Conservation (phyloP, 1,140 invertebrate species). For the Megathymus violae region DNA sequence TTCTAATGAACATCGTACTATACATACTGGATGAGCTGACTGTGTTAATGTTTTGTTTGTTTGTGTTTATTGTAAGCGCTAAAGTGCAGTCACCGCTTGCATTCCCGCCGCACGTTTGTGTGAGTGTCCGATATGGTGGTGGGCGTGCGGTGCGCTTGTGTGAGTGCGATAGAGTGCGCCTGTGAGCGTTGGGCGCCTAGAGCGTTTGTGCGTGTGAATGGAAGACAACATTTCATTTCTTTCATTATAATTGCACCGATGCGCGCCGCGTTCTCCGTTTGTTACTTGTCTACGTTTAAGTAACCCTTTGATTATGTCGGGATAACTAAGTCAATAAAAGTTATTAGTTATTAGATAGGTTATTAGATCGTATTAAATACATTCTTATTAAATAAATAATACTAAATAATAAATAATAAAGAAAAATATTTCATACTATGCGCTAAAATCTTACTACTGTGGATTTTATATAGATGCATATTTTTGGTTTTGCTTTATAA, state of each 20-base stretch:
- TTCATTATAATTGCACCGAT: slow-evolving; percentile 80
- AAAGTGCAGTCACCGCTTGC: slow-evolving; percentile 83
- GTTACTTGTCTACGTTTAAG: slow-evolving; percentile 61
- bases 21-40: slow-evolving; percentile 51
- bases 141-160: slow-evolving; percentile 56
- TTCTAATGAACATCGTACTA: slow-evolving; percentile 52
- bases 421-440: slow-evolving; percentile 15
- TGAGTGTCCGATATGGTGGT: slow-evolving; percentile 52
- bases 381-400: too few relatives aligned
- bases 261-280: slow-evolving; percentile 72
- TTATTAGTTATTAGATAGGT: slow-evolving; percentile 21
- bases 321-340: slow-evolving; percentile 26
- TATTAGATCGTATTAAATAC: too few relatives aligned
- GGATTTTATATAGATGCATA: slow-evolving; percentile 55
- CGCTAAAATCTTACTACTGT: slow-evolving; percentile 7
- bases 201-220: slow-evolving; percentile 82
- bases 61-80: slow-evolving; percentile 81
- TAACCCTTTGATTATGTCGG: slow-evolving; percentile 55
- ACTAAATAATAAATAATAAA: too few relatives aligned
- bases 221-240: slow-evolving; percentile 81
- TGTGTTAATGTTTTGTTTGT: slow-evolving; percentile 79
- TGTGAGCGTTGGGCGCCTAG: slow-evolving; percentile 70
- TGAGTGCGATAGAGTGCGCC: slow-evolving; percentile 53
- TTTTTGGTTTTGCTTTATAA: slow-evolving; percentile 71
- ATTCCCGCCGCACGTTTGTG: slow-evolving; percentile 70